A percentile compares a stretch with the other conserved stretches of the same genome.
Conservation (phyloP, 2,888 invertebrate species). For the Drosophila mimetica region DNA sequence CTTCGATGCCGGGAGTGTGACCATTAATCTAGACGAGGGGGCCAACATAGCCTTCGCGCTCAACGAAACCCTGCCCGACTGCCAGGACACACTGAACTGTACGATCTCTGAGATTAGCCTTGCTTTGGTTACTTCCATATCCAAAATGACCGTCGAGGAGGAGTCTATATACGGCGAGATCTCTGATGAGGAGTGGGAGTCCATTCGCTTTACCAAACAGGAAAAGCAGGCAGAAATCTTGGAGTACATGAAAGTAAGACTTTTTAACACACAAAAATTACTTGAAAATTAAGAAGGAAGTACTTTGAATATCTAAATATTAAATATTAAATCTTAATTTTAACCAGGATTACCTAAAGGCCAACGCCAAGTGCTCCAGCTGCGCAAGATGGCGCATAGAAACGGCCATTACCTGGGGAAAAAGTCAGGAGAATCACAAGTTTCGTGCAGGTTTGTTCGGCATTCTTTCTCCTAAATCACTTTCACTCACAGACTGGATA, state of each 20-base stretch:
- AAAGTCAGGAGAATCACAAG: conserved; percentile 75
- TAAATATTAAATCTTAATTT: no score
- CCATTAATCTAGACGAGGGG: conserved; percentile 89
- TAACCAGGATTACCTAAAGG: conserved; percentile 76
- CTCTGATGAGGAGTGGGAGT: conserved; percentile 94
- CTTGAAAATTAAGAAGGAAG: background rate
- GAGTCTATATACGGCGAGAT: conserved; percentile 90
- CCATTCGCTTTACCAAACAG: conserved; percentile 89
- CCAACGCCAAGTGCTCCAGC: conserved; percentile 85
- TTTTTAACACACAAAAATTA: no score
- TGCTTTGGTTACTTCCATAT: conserved; percentile 89
- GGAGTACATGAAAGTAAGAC: conserved; percentile 88
- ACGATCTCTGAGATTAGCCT: conserved; percentile 88
- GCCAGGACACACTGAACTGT: conserved; percentile 88
- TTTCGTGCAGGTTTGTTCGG: conserved; percentile 51
- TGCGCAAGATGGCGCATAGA: conserved; percentile 86
- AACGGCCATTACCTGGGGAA: conserved; percentile 87
- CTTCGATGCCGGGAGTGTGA: conserved; percentile 85
- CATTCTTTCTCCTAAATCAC: fast-evolving
- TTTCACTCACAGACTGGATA: background rate
- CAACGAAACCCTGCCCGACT: conserved; percentile 87
- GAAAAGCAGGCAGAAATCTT: conserved; percentile 88
- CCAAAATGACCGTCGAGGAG: conserved; percentile 89
- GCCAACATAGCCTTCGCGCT: conserved; percentile 92
- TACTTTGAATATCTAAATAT: no score